Evolutionary conservation across 2,113 vertebrate species (phyloP).

Genomic region (Petroica traversi): DNA sequence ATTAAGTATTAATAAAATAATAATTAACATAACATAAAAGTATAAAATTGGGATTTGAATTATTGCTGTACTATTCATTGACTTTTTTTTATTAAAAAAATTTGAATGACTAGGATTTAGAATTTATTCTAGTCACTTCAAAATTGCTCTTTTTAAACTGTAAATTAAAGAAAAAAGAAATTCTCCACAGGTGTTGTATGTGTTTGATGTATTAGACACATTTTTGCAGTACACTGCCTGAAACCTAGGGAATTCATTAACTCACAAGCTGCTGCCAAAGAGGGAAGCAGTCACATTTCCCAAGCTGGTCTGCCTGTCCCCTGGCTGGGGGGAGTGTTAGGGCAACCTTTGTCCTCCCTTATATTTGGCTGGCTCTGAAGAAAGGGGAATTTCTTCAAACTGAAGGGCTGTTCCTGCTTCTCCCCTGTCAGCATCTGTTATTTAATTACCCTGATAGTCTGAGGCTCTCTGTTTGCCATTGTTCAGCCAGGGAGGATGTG

Average conservation of each 20-base stretch:
- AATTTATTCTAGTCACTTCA: conserved; percentile 27
- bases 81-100: not conserved
- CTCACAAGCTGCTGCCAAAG: conserved; percentile 4
- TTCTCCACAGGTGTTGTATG: conserved; percentile 35
- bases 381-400: not conserved
- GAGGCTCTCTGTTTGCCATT: not conserved
- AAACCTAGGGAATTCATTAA: conserved; percentile 58
- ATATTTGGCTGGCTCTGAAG: not conserved
- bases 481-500: not conserved
- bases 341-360: not conserved
- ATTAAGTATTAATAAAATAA: not conserved
- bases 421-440: not conserved
- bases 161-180: conserved; percentile 52
- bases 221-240: conserved; percentile 33
- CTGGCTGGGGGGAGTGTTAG: not conserved
- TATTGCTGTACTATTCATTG: not conserved
- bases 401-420: not conserved
- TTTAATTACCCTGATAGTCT: not conserved
- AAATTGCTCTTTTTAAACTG: conserved; percentile 9
- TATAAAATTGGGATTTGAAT: not conserved
- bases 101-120: not conserved
- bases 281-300: not conserved
- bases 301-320: not conserved
- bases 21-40: not conserved
- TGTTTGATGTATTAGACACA: conserved; percentile 51